Evolutionary conservation across 2,113 vertebrate genomes (phyloP).

Genomic region (Microtus pennsylvanicus): DNA sequence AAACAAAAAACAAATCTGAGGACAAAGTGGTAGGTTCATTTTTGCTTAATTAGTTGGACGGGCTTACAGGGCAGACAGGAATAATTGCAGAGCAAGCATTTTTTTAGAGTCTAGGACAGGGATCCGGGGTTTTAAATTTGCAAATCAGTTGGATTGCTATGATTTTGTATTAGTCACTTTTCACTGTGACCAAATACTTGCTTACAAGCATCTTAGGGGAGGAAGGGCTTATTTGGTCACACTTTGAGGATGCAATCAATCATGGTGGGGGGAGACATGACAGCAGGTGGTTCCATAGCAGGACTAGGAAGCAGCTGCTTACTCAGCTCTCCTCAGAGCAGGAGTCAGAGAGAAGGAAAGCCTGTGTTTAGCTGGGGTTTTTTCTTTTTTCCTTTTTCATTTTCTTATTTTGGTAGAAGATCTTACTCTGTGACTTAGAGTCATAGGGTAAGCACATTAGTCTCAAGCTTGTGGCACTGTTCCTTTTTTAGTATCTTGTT

Average conservation of each 20-base stretch:
- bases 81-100: slow-evolving; percentile 4
- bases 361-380: no score
- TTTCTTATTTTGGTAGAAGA: background rate
- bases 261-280: background rate
- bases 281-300: background rate
- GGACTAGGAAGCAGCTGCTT: background rate
- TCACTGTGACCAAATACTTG: background rate
- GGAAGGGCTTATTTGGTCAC: background rate
- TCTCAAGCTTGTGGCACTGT: background rate
- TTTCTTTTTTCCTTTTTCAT: background rate
- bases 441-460: no score
- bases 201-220: background rate
- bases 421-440: background rate
- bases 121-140: background rate
- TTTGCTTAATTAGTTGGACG: slow-evolving; percentile 23
- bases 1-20: slow-evolving; percentile 26
- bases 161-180: background rate
- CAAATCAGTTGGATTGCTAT: background rate
- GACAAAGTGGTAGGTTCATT: slow-evolving; percentile 21
- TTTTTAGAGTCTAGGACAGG: background rate
- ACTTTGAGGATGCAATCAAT: background rate
- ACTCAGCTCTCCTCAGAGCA: background rate
- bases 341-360: background rate
- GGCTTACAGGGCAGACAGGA: background rate
- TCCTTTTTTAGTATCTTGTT: background rate